Conservation (phyloP, 2,888 invertebrate genomes). For the Limnephilus auricula region DNA sequence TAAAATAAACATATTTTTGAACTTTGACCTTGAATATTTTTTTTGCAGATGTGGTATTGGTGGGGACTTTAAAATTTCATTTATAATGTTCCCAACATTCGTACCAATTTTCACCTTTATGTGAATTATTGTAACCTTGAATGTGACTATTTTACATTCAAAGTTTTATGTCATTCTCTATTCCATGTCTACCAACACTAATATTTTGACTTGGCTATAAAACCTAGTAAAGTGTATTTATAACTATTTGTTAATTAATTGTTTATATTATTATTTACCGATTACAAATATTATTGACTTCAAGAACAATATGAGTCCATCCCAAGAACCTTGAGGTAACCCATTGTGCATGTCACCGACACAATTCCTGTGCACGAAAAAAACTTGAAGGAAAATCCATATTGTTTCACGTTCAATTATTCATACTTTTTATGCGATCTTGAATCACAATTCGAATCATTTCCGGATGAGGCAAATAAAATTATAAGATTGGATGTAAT, state of each 20-base stretch:
- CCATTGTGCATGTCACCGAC: neutral
- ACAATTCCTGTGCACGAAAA: neutral
- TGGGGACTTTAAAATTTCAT: no score
- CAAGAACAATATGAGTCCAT: neutral
- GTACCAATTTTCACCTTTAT: no score
- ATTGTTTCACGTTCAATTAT: neutral
- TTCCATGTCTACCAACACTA: neutral
- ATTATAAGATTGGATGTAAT: neutral
- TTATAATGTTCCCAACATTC: no score
- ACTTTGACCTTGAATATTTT: no score
- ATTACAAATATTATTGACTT: neutral
- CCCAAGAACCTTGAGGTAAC: neutral
- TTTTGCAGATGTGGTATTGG: no score
- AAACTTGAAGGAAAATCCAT: neutral
- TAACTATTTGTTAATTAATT: neutral
- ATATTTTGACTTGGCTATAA: neutral
- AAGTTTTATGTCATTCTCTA: neutral
- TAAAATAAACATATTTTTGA: no score
- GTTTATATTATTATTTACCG: neutral
- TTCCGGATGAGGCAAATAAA: neutral
- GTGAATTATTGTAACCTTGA: no score
- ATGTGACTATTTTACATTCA: no score
- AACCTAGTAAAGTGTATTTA: neutral
- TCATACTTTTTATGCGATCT: neutral
- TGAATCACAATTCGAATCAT: neutral